Conservation (phyloP, 2,113 vertebrate genomes). For the Oreochromis tanganicae region DNA sequence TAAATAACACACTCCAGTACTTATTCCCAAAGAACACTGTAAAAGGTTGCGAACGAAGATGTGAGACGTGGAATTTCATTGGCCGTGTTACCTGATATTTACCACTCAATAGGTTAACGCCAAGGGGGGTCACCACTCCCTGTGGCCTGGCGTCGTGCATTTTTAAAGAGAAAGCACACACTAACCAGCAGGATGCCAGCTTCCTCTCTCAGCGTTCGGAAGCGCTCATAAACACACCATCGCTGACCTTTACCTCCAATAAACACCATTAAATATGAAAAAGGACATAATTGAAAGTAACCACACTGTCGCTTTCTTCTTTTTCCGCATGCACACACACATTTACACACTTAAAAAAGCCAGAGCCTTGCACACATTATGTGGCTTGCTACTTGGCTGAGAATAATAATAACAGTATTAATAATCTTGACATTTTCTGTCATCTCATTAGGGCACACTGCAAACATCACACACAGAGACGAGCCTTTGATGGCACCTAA, state of each 20-base stretch:
- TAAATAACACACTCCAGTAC: background rate
- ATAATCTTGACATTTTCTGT: conserved; percentile 63
- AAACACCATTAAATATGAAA: conserved; percentile 82
- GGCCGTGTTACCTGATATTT: conserved; percentile 71
- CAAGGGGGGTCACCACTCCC: conserved; percentile 60
- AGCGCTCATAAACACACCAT: conserved; percentile 62
- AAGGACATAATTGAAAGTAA: conserved; percentile 78
- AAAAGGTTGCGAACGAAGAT: conserved; percentile 4
- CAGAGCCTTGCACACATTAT: conserved; percentile 15
- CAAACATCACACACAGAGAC: background rate
- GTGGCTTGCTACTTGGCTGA: background rate
- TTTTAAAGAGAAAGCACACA: conserved; percentile 72
- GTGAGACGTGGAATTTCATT: conserved; percentile 40
- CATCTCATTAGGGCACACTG: conserved; percentile 6
- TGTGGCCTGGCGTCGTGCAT: conserved; percentile 53
- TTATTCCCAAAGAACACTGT: background rate
- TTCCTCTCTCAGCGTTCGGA: conserved; percentile 54
- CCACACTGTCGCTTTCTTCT: conserved; percentile 50
- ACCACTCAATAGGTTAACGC: conserved; percentile 72
- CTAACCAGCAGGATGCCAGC: conserved; percentile 63
- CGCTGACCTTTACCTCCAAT: conserved; percentile 74
- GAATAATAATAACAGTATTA: background rate
- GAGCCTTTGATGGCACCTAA: background rate
- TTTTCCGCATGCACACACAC: background rate
- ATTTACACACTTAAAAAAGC: background rate